Conservation (phyloP, 2,888 invertebrate genomes). For the Mallateleia sp. region DNA sequence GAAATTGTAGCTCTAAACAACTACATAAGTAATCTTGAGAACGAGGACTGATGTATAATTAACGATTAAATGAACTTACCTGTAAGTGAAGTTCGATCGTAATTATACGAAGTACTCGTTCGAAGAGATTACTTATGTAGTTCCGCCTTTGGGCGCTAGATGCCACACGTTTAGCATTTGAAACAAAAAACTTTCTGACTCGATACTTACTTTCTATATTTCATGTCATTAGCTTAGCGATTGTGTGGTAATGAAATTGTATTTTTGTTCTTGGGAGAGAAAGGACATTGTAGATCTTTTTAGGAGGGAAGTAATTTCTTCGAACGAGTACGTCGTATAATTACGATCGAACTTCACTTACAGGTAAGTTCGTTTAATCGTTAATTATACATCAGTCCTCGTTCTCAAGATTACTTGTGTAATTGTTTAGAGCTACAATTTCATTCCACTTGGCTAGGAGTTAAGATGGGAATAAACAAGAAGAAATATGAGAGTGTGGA, state of each 20-base stretch:
- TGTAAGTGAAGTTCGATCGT: constrained; percentile 39
- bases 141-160: neutral
- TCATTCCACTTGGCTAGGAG: constrained; percentile 25
- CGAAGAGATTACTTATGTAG: constrained; percentile 5
- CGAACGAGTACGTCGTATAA: constrained; percentile 27
- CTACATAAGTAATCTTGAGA: constrained; percentile 54
- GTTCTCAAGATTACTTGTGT: constrained; percentile 50
- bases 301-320: constrained; percentile 14
- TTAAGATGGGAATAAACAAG: no score
- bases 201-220: neutral
- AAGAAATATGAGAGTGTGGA: no score
- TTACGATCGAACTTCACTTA: constrained; percentile 40
- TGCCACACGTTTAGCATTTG: constrained; percentile 2
- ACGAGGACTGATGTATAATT: constrained; percentile 46
- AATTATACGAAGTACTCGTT: constrained; percentile 32
- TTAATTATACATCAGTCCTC: constrained; percentile 43
- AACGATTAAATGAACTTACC: constrained; percentile 42
- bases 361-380: constrained; percentile 43
- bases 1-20: constrained; percentile 60
- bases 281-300: no score
- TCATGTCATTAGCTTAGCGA: no score
- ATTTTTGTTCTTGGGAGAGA: no score
- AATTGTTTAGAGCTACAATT: constrained; percentile 61
- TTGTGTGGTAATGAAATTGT: no score
- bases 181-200: neutral